phyloP scores from a whole-genome alignment of 2,888 invertebrate species.

The Oxytorus armatus region DNA sequence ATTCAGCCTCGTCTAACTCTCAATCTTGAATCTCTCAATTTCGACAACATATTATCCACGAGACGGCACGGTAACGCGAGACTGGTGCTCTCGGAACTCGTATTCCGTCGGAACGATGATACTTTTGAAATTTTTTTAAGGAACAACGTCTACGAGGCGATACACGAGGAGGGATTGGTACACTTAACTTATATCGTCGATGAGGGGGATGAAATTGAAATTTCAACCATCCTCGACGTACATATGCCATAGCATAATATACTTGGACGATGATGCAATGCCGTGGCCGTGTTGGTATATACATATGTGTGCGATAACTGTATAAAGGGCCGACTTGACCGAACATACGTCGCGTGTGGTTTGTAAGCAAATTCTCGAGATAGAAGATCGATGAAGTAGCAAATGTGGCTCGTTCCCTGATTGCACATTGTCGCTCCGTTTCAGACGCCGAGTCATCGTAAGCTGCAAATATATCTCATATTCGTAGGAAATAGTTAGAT shows the following conservation, averaged over 20 bases:
- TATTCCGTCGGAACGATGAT: background rate
- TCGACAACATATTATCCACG: no score
- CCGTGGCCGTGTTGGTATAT: no score
- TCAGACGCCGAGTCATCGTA: no score
- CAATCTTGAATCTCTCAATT: no score
- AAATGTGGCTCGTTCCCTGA: no score
- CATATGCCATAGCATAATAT: background rate
- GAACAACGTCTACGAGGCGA: background rate
- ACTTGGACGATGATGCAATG: conserved; percentile 9
- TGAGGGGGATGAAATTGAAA: conserved; percentile 21
- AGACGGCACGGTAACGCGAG: background rate
- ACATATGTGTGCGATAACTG: background rate
- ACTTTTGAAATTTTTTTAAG: background rate
- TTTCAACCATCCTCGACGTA: conserved; percentile 1
- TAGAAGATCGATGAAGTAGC: no score
- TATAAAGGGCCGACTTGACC: background rate
- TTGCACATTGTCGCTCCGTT: no score
- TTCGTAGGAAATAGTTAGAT: no score
- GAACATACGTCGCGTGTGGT: no score
- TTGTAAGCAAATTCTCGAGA: no score
- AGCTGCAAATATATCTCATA: no score
- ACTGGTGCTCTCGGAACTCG: background rate
- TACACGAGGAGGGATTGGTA: background rate
- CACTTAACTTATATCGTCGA: background rate
- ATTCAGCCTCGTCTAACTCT: no score